Percentiles rank a stretch among this genome's conserved stretches.
Evolutionary conservation across 2,113 vertebrate genomes (phyloP).

Genomic region (Sorex fumeus): DNA sequence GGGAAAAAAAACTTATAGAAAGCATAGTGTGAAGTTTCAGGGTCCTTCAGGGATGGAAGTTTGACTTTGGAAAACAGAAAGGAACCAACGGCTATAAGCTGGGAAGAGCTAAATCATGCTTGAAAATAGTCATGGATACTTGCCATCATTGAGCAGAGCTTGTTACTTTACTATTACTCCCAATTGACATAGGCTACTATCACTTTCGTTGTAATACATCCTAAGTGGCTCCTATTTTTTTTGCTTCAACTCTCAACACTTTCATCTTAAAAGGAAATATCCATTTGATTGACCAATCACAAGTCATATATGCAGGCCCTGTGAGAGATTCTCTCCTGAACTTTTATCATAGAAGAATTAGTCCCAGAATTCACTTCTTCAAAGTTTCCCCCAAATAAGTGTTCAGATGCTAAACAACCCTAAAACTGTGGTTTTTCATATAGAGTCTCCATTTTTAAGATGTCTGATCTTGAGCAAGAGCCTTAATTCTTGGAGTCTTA

Average conservation of each 20-base stretch:
- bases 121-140: not conserved
- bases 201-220: not conserved
- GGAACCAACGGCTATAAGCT: not conserved
- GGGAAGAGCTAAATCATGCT: not conserved
- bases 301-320: not conserved
- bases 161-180: not conserved
- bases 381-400: not conserved
- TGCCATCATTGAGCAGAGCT: not conserved
- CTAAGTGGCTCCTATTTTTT: not conserved
- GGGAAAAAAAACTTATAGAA: not conserved
- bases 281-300: not conserved
- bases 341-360: not conserved
- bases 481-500: not conserved
- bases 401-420: not conserved
- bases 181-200: not conserved
- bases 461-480: not conserved
- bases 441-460: not conserved
- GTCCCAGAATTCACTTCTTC: not conserved
- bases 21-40: not conserved
- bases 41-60: constrained; percentile 4
- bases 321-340: not conserved
- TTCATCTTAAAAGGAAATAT: not conserved
- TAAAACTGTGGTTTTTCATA: not conserved
- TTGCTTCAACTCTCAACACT: not conserved
- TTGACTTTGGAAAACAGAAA: not conserved